Conservation (phyloP, 2,888 invertebrate species). For the Osedax frankpressi region DNA sequence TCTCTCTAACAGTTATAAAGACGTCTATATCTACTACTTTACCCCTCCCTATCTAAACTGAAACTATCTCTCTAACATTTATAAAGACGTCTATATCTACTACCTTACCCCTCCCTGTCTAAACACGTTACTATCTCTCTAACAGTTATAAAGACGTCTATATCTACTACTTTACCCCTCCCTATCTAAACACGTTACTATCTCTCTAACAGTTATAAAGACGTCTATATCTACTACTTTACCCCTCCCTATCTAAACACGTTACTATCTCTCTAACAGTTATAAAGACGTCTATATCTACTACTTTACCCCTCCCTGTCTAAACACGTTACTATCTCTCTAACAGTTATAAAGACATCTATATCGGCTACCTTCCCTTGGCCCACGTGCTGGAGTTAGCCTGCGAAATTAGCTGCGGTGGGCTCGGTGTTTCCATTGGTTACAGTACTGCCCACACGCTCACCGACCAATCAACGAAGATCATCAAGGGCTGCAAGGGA, state of each 20-base stretch:
- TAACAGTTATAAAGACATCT: conserved; percentile 53
- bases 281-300: not conserved
- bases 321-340: no score
- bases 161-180: not conserved
- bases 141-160: not conserved
- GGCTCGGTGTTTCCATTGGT: conserved; percentile 79
- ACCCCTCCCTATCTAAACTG: no score
- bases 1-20: no score
- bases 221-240: not conserved
- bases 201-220: not conserved
- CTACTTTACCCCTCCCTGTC: not conserved
- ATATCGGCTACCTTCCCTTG: conserved; percentile 80
- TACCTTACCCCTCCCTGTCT: no score
- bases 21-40: no score
- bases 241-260: no score
- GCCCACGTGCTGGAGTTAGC: conserved; percentile 52
- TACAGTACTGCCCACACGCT: conserved; percentile 84
- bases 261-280: not conserved
- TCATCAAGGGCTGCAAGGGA: conserved; percentile 83
- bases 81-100: no score
- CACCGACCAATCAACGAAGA: conserved; percentile 66
- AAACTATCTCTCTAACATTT: no score
- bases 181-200: no score
- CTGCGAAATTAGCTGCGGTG: conserved; percentile 64
- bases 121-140: no score